Evolutionary conservation across 2,888 invertebrate species (phyloP).

Genomic region (Physocephala rufipes): DNA sequence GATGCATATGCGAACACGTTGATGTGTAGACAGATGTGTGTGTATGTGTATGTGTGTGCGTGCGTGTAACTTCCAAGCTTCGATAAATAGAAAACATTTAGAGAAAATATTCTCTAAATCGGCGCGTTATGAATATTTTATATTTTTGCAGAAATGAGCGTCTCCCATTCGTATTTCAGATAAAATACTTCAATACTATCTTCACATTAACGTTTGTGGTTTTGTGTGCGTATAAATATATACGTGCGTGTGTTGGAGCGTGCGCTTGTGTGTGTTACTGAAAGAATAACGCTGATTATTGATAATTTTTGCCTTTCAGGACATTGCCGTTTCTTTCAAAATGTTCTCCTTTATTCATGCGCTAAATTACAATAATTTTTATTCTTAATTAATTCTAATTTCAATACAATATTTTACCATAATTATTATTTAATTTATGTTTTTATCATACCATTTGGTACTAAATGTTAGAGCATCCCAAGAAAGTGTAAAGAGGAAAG

Average conservation of each 20-base stretch:
- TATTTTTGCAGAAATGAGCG: slow-evolving; percentile 15
- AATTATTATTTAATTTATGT: too few relatives aligned
- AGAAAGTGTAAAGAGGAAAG: too few relatives aligned
- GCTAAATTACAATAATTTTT: too few relatives aligned
- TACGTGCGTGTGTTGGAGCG: neutral
- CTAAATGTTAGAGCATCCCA: too few relatives aligned
- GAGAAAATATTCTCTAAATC: slow-evolving; percentile 2
- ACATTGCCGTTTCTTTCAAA: too few relatives aligned
- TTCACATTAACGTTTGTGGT: neutral
- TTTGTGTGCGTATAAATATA: neutral
- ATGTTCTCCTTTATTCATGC: too few relatives aligned
- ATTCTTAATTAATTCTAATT: too few relatives aligned
- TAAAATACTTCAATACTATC: neutral
- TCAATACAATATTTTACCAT: too few relatives aligned
- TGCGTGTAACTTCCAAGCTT: neutral
- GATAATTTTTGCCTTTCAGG: too few relatives aligned
- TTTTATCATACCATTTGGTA: too few relatives aligned
- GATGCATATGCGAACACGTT: neutral
- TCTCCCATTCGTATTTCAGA: neutral
- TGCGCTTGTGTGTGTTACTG: neutral
- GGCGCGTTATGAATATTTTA: slow-evolving; percentile 23
- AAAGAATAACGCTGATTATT: too few relatives aligned
- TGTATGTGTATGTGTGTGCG: neutral
- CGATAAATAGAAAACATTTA: neutral
- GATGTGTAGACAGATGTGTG: neutral